Evolutionary conservation across 2,888 invertebrate genomes (phyloP).

Genomic region (Strigamia crassipes): DNA sequence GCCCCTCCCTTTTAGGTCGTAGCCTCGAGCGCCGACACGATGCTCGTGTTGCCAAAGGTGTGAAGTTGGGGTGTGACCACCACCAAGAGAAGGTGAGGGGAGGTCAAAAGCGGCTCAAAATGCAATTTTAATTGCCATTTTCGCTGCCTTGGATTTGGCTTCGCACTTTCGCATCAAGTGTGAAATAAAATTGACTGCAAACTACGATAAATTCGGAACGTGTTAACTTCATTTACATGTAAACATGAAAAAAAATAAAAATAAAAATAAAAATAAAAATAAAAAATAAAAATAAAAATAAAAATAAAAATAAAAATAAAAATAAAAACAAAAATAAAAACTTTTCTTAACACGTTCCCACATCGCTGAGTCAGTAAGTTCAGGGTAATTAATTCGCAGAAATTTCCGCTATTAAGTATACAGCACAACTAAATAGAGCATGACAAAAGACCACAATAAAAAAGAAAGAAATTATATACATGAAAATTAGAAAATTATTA

Average conservation of each 20-base stretch:
- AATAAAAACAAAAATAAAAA: not conserved
- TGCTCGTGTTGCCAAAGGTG: slow-evolving; percentile 42
- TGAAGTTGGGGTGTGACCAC: slow-evolving; percentile 37
- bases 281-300: not conserved
- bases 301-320: too few relatives aligned
- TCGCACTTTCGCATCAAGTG: not conserved
- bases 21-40: slow-evolving; percentile 36
- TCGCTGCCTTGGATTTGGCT: slow-evolving; percentile 11
- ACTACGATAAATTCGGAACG: not conserved
- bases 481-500: too few relatives aligned
- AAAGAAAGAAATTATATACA: not conserved
- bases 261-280: not conserved
- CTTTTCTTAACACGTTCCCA: not conserved
- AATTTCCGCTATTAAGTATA: not conserved
- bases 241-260: too few relatives aligned
- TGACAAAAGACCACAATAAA: not conserved
- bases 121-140: slow-evolving; percentile 36
- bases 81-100: slow-evolving; percentile 35
- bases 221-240: not conserved
- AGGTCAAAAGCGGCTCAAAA: slow-evolving; percentile 24
- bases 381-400: slow-evolving; percentile 17
- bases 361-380: slow-evolving; percentile 10
- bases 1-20: slow-evolving; percentile 33
- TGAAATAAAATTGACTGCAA: not conserved
- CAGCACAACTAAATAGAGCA: not conserved